These are phyloP conservation scores for Melieria picta DNA, from an alignment of 2,888 invertebrate species.

Conservation along the genomic window DNA sequence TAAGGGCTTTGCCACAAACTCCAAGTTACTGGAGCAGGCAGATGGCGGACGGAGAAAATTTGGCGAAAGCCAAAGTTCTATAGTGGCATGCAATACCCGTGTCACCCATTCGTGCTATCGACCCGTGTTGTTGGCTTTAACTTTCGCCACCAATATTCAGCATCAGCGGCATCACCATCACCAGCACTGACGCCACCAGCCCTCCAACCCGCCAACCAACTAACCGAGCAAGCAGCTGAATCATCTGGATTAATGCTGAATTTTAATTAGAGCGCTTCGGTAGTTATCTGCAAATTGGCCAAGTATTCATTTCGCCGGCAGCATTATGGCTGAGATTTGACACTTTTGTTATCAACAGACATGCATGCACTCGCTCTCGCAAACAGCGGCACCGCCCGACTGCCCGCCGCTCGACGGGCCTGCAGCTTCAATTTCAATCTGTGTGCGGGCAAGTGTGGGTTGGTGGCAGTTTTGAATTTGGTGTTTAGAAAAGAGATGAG, in stretches of 20 bases:
- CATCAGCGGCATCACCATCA: background rate
- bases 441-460: background rate
- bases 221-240: slow-evolving; percentile 49
- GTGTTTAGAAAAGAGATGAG: slow-evolving; percentile 11
- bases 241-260: slow-evolving; percentile 60
- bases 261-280: slow-evolving; percentile 57
- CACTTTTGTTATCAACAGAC: slow-evolving; percentile 54
- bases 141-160: background rate
- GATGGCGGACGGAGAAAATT: background rate
- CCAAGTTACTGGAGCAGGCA: background rate
- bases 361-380: background rate
- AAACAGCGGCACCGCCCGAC: background rate
- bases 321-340: slow-evolving; percentile 47
- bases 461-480: slow-evolving; percentile 1
- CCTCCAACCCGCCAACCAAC: background rate
- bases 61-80: background rate
- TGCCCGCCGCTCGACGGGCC: background rate
- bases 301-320: slow-evolving; percentile 34
- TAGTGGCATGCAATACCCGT: background rate
- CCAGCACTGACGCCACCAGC: background rate
- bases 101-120: background rate
- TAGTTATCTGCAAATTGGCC: slow-evolving; percentile 39
- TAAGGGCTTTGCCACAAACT: slow-evolving; percentile 27
- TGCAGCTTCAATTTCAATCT: slow-evolving; percentile 5
- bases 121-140: background rate